Base-by-base conservation (phyloP, 2,797 vertebrate species). In the Austrolebias charrua region DNA sequence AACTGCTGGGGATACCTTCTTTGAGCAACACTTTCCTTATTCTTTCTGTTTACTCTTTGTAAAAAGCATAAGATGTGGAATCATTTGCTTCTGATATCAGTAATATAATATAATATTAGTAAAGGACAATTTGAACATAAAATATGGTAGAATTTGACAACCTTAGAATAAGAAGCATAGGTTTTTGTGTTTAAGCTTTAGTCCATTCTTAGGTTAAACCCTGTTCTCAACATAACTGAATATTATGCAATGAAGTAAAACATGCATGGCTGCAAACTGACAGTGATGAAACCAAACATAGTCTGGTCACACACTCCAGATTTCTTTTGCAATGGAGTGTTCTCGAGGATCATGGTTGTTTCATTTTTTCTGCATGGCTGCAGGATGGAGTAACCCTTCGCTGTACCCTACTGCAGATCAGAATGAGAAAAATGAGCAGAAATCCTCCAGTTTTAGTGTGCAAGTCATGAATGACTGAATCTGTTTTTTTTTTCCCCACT, bases 251-350 rank as follows among this genome's bases (percentile, higher is more conserved):
- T 54, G 62, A 71, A 63, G 75, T 84, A 77, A 84, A 83, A 85
- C 85, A 73, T 83, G 71, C 74, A 75, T 67, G 38, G 66, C 63
- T 75, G 63, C 6, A 35, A 79, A 72, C 49, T 49, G 58, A 80
- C 66, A 60, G 79, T 79, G 67, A 76, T 78, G 57, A 82, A 84
- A 83, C 78, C 75, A 46, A 66, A 82, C 84, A 84, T 70, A 85
- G 69, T 72, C 49, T 14, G 9, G 60, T 54, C 60, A 57, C 75
- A 71, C 63, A 45, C 64, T 60, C 75, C 83, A 56, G 38, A 69
- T 82, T 79, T 83, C 62, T 64, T 68, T 61, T 50, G 47, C 51
- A 63, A 65, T 63, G 60, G 52, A 55, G 64, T 51, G 83, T 85
- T 81, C 74, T 80, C 13, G 2, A 56, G 61, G 65, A 63, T 77